Percentiles rank a stretch among this genome's conserved stretches.
phyloP scores from a whole-genome alignment of 2,888 invertebrate genomes.

The Microchrysa polita region DNA sequence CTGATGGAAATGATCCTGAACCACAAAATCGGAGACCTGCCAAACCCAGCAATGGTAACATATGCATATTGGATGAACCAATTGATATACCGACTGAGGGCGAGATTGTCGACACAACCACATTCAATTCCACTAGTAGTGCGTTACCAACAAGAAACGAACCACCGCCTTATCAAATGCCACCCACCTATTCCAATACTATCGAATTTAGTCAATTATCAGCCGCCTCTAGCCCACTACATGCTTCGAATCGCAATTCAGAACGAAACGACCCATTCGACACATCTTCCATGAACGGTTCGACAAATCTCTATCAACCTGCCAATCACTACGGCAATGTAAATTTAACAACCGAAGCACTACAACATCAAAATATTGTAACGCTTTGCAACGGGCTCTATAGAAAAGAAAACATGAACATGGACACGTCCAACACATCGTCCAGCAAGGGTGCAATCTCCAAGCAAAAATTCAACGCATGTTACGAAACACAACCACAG shows the following conservation, averaged over 20 bases:
- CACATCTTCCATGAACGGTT: constrained; percentile 64
- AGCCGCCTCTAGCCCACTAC: constrained; percentile 35
- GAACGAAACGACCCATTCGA: constrained; percentile 73
- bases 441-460: constrained; percentile 49
- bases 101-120: constrained; percentile 47
- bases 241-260: constrained; percentile 46
- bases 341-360: not conserved
- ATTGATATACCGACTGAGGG: constrained; percentile 72
- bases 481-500: not conserved
- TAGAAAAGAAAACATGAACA: constrained; percentile 48
- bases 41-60: constrained; percentile 52
- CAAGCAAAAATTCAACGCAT: constrained; percentile 43
- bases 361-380: constrained; percentile 26
- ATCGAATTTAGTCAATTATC: constrained; percentile 58
- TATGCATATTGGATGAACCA: constrained; percentile 77
- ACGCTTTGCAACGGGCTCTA: constrained; percentile 44
- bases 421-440: constrained; percentile 33
- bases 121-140: not conserved
- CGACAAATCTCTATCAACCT: not conserved
- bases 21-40: constrained; percentile 1
- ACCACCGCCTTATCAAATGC: constrained; percentile 68
- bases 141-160: constrained; percentile 52
- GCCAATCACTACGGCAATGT: constrained; percentile 45
- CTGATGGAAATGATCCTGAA: constrained; percentile 60
- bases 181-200: constrained; percentile 68